These are phyloP conservation scores for Diabrotica undecimpunctata DNA, from an alignment of 1,140 invertebrate species.

Conservation along the genomic window DNA sequence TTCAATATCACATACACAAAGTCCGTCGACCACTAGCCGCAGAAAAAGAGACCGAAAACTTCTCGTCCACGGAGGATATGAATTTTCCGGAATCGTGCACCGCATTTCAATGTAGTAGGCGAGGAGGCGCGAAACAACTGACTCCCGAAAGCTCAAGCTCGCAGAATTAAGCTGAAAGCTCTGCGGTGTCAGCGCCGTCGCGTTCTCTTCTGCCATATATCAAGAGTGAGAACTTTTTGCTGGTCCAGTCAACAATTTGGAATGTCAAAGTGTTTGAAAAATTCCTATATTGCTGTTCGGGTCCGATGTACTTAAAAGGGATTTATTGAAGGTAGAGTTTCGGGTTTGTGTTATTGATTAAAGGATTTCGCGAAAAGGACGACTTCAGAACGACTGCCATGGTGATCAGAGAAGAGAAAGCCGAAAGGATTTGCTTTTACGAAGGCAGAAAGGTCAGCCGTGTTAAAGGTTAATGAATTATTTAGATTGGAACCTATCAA, in stretches of 20 bases:
- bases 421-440: no score
- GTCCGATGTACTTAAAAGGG: conserved; percentile 14
- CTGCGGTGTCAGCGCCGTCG: conserved; percentile 15
- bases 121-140: conserved; percentile 14
- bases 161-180: conserved; percentile 17
- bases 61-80: neutral
- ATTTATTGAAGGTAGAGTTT: conserved; percentile 17
- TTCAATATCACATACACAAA: no score
- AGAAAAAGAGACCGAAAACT: no score
- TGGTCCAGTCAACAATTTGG: conserved; percentile 17
- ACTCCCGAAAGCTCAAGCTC: conserved; percentile 18
- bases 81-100: conserved; percentile 4
- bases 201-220: conserved; percentile 8
- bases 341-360: conserved; percentile 10
- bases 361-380: conserved; percentile 4
- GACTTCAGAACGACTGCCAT: neutral
- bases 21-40: no score
- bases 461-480: no score
- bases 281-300: conserved; percentile 16
- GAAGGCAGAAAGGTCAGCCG: no score
- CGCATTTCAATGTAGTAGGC: conserved; percentile 8
- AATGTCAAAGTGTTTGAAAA: conserved; percentile 21
- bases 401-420: neutral
- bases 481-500: no score
- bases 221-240: conserved; percentile 17